phyloP scores from a whole-genome alignment of 2,888 invertebrate species.

The Sinodicranocentrus sp. region DNA sequence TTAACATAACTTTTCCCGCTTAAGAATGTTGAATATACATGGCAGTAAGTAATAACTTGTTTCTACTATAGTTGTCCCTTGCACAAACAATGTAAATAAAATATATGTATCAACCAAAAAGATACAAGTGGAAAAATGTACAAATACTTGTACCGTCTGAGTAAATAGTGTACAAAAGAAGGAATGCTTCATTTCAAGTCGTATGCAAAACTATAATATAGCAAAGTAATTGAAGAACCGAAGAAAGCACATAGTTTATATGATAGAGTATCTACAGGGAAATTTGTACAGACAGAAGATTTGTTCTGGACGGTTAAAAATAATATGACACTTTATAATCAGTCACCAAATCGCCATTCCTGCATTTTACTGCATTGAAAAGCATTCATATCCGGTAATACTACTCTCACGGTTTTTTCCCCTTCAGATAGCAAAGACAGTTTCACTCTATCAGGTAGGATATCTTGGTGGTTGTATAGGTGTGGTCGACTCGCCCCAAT shows the following conservation, averaged over 20 bases:
- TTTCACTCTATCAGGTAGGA: not conserved
- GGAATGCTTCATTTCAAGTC: not conserved
- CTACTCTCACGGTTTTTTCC: too few species aligned
- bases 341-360: slow-evolving; percentile 83
- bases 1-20: too few species aligned
- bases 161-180: not conserved
- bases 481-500: slow-evolving; percentile 55
- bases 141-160: not conserved
- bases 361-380: too few species aligned
- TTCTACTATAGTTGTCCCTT: too few species aligned
- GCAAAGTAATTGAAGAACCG: too few species aligned
- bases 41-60: too few species aligned
- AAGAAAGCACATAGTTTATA: too few species aligned
- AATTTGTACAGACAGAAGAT: not conserved
- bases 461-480: slow-evolving; percentile 47
- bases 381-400: too few species aligned
- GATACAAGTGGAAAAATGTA: not conserved
- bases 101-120: not conserved
- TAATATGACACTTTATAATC: slow-evolving; percentile 83
- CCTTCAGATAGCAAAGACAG: too few species aligned
- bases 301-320: slow-evolving; percentile 44
- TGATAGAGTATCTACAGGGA: not conserved
- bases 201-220: not conserved
- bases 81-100: too few species aligned
- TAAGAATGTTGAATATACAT: too few species aligned